phyloP scores from a whole-genome alignment of 2,113 vertebrate species.

The Onychorhynchus coronatus region DNA sequence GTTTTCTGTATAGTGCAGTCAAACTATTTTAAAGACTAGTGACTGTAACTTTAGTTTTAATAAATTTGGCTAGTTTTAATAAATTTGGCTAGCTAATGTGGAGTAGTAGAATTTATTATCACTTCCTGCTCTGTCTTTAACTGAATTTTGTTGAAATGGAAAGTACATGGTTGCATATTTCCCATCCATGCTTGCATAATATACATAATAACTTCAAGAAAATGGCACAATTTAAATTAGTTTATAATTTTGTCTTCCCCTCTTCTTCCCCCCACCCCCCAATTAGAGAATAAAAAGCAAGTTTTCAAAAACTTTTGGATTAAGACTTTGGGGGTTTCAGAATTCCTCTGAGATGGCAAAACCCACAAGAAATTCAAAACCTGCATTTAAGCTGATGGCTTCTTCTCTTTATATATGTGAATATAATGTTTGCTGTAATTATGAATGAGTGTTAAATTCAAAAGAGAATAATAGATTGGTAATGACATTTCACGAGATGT shows the following conservation, averaged over 20 bases:
- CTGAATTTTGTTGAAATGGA: background rate
- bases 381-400: background rate
- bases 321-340: background rate
- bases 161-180: background rate
- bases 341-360: background rate
- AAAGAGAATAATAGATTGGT: constrained; percentile 17
- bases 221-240: background rate
- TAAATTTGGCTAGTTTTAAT: background rate
- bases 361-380: background rate
- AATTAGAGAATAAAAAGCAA: background rate
- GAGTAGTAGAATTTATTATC: background rate
- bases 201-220: background rate
- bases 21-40: background rate
- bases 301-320: background rate
- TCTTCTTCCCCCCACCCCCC: fast-evolving
- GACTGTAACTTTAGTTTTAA: background rate
- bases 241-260: background rate
- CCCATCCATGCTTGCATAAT: background rate
- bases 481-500: constrained; percentile 21
- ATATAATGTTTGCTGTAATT: background rate
- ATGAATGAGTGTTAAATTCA: background rate
- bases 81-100: background rate
- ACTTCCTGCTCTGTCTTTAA: background rate
- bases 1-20: background rate
- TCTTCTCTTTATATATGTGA: background rate